These are phyloP conservation scores for Molossus alvarezi DNA, from an alignment of 2,797 vertebrate species.

Conservation along the genomic window DNA sequence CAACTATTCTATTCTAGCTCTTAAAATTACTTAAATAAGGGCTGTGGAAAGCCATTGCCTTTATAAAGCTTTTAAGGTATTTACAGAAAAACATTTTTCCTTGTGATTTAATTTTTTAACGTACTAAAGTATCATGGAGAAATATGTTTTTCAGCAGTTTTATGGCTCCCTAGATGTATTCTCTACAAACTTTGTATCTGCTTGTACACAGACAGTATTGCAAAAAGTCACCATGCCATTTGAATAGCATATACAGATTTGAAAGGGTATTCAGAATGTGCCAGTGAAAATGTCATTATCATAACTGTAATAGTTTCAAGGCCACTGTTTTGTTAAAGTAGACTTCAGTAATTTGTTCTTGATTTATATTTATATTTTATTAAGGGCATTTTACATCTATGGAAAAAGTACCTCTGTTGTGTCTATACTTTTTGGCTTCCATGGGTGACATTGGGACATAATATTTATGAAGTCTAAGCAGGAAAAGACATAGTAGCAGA, in stretches of 20 bases:
- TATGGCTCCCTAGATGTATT: slow-evolving; percentile 90
- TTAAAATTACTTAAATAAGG: slow-evolving; percentile 88
- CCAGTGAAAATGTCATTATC: slow-evolving; percentile 83
- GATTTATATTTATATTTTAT: slow-evolving; percentile 88
- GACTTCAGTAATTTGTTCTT: slow-evolving; percentile 88
- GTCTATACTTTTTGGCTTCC: slow-evolving; percentile 87
- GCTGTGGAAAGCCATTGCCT: slow-evolving; percentile 87
- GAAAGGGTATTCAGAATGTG: slow-evolving; percentile 78
- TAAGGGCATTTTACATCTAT: slow-evolving; percentile 88
- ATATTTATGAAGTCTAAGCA: slow-evolving; percentile 88
- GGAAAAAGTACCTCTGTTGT: slow-evolving; percentile 85
- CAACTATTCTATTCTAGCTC: slow-evolving; percentile 74
- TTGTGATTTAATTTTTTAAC: slow-evolving; percentile 91
- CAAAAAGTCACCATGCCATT: slow-evolving; percentile 87
- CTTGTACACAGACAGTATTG: slow-evolving; percentile 89
- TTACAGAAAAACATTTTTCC: slow-evolving; percentile 91
- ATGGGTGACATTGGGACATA: slow-evolving; percentile 84
- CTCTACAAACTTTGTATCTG: slow-evolving; percentile 90
- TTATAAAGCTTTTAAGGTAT: slow-evolving; percentile 90
- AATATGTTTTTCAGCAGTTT: slow-evolving; percentile 92
- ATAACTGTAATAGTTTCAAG: slow-evolving; percentile 88
- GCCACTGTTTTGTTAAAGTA: slow-evolving; percentile 88
- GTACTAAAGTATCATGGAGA: slow-evolving; percentile 91
- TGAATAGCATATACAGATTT: slow-evolving; percentile 86
- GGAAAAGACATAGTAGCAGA: slow-evolving; percentile 85